Evolutionary conservation across 2,888 invertebrate genomes (phyloP).

Genomic region (Mesorhabditis belari): DNA sequence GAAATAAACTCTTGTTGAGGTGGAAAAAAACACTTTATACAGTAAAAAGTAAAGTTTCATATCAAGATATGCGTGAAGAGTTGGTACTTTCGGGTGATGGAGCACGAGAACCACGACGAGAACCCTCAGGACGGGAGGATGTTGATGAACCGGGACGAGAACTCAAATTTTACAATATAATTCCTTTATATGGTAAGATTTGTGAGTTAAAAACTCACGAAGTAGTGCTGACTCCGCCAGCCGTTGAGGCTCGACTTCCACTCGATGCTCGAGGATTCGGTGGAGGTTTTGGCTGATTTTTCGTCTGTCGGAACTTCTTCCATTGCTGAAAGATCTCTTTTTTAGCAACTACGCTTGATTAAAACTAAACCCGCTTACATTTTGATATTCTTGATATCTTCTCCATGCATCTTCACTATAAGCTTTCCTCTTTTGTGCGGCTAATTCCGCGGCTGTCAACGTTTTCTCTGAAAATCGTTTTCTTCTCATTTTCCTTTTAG

Average conservation of each 20-base stretch:
- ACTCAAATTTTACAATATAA: too few relatives aligned
- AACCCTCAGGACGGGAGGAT: neutral
- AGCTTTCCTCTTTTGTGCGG: slow-evolving; percentile 41
- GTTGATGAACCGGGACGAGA: neutral
- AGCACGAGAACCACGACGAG: neutral
- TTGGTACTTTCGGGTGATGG: neutral
- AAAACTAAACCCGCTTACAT: slow-evolving; percentile 13
- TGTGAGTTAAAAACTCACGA: neutral
- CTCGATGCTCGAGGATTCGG: neutral
- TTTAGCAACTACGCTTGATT: neutral
- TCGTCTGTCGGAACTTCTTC: slow-evolving; percentile 50
- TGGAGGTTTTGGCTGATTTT: slow-evolving; percentile 15
- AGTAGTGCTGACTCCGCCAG: neutral
- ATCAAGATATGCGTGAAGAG: neutral
- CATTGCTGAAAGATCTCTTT: slow-evolving; percentile 32
- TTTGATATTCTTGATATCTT: slow-evolving; percentile 50
- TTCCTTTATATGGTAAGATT: neutral
- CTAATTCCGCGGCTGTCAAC: slow-evolving; percentile 39
- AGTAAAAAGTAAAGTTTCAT: neutral
- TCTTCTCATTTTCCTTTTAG: neutral
- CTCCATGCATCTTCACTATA: slow-evolving; percentile 51
- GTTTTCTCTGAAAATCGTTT: slow-evolving; percentile 16
- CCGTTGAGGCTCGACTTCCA: neutral
- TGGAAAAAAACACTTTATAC: too few relatives aligned
- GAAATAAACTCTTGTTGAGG: too few relatives aligned